Conservation (phyloP, 2,113 vertebrate genomes). For the Hydrochoerus hydrochaeris region DNA sequence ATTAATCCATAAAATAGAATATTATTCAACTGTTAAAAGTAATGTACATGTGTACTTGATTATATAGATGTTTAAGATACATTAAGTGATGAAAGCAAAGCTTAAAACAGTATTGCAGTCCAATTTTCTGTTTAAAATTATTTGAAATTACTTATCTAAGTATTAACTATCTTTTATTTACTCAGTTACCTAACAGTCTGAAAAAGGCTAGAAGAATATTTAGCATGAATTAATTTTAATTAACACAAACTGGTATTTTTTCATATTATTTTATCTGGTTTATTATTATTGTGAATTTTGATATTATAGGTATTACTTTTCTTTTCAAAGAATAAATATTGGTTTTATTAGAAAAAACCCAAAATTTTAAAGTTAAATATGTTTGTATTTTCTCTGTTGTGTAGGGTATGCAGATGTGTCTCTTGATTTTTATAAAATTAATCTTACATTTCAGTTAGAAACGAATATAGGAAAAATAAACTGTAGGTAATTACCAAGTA, state of each 20-base stretch:
- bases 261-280: background rate
- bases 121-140: conserved; percentile 20
- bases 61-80: background rate
- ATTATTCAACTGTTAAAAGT: background rate
- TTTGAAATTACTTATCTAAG: background rate
- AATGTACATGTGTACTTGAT: background rate
- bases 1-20: background rate
- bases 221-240: conserved; percentile 34
- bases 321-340: background rate
- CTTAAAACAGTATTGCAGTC: background rate
- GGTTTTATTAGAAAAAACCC: background rate
- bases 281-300: background rate
- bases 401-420: background rate
- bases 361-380: conserved; percentile 25
- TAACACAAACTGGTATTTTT: background rate
- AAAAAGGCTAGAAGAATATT: background rate
- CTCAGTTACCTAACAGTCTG: background rate
- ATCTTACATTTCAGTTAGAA: background rate
- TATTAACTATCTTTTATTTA: background rate
- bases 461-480: background rate
- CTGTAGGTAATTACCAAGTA: background rate
- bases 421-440: conserved; percentile 35
- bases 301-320: conserved; percentile 5
- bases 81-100: background rate
- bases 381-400: background rate